A percentile compares a stretch with the other conserved stretches of the same genome.
Conservation (phyloP, 2,797 vertebrate genomes). For the Dryobates pubescens region DNA sequence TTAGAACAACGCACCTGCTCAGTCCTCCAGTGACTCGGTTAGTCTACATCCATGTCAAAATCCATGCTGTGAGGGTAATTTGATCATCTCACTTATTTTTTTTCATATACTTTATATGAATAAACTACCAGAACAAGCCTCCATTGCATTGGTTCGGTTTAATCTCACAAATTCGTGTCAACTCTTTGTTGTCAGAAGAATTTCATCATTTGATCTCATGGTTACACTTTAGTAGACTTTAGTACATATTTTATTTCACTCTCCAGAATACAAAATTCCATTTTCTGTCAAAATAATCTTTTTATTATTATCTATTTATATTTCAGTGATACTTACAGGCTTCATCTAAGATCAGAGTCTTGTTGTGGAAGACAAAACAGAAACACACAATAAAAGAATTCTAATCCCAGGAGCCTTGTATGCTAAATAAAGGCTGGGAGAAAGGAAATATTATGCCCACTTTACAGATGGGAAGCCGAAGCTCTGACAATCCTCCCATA, state of each 20-base stretch:
- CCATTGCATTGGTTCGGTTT: constrained; percentile 26
- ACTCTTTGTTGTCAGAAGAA: constrained; percentile 39
- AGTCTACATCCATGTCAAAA: constrained; percentile 68
- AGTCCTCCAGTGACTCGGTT: constrained; percentile 55
- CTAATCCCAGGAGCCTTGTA: not conserved
- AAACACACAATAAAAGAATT: not conserved
- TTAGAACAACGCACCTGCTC: constrained; percentile 71
- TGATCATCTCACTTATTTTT: constrained; percentile 38
- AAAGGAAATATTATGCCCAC: constrained; percentile 15
- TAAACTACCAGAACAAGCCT: constrained; percentile 44
- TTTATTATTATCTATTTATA: constrained; percentile 56
- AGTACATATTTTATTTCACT: constrained; percentile 37
- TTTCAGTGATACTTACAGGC: constrained; percentile 35
- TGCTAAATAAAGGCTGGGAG: not conserved
- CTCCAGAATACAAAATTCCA: constrained; percentile 35
- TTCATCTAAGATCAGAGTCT: constrained; percentile 20
- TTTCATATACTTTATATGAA: constrained; percentile 19
- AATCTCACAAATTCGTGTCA: constrained; percentile 46
- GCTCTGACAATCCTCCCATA: not conserved
- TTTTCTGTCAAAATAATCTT: constrained; percentile 54
- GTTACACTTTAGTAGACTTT: constrained; percentile 32
- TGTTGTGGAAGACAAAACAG: not conserved
- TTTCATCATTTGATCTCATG: constrained; percentile 25
- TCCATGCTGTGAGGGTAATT: constrained; percentile 70
- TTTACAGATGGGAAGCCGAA: not conserved